Percentiles rank a stretch among this genome's conserved stretches.
phyloP scores from a whole-genome alignment of 1,140 invertebrate species.

The Drosophila pallidifrons region DNA sequence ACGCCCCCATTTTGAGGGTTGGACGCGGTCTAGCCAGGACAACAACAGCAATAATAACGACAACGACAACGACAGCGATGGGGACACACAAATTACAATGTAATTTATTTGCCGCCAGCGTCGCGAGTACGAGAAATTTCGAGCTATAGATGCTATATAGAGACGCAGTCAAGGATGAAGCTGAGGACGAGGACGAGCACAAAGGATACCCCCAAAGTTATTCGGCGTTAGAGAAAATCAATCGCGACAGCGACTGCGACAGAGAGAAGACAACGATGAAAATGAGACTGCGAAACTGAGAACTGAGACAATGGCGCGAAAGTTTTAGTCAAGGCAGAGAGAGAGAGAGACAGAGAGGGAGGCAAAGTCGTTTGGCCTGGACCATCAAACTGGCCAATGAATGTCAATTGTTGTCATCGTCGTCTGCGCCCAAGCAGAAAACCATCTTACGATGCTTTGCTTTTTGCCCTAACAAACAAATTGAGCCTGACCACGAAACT shows the following conservation, averaged over 20 bases:
- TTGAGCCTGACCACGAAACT: neutral
- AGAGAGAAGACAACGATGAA: neutral
- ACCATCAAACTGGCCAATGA: constrained; percentile 79
- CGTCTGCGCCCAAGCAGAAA: constrained; percentile 40
- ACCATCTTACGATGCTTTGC: constrained; percentile 23
- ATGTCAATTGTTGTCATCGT: constrained; percentile 77
- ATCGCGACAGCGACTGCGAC: constrained; percentile 55
- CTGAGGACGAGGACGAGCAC: neutral
- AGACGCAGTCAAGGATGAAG: constrained; percentile 26
- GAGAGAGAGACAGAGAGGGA: neutral
- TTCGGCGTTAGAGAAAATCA: constrained; percentile 71
- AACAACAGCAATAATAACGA: constrained; percentile 35
- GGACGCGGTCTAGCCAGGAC: constrained; percentile 61
- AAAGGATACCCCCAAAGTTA: constrained; percentile 32
- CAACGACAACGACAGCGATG: constrained; percentile 42
- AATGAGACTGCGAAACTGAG: constrained; percentile 13
- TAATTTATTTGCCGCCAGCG: constrained; percentile 81
- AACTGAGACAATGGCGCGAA: constrained; percentile 36
- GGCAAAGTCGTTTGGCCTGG: constrained; percentile 18
- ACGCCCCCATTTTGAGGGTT: constrained; percentile 56
- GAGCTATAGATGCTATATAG: neutral
- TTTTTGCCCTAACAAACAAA: neutral
- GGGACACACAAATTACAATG: constrained; percentile 82
- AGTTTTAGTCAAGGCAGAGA: neutral
- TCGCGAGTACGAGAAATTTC: constrained; percentile 11